Conservation (phyloP, 1,140 invertebrate genomes). For the Chlorops oryzae region DNA sequence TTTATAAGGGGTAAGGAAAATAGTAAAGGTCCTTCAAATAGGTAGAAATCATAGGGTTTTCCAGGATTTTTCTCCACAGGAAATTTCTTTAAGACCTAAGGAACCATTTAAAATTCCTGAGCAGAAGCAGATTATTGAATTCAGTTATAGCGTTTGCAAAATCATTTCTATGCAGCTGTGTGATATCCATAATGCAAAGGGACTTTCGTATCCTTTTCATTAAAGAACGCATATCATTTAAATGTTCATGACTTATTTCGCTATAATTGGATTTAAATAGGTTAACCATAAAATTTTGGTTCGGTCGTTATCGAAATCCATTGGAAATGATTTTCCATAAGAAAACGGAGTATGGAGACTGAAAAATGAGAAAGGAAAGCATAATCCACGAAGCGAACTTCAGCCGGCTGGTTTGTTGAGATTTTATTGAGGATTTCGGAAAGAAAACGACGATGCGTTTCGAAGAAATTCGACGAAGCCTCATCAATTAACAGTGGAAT, state of each 20-base stretch:
- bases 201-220: too few relatives aligned
- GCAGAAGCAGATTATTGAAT: constrained; percentile 12
- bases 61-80: too few relatives aligned
- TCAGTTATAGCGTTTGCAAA: constrained; percentile 23
- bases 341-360: constrained; percentile 26
- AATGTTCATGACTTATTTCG: too few relatives aligned
- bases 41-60: too few relatives aligned
- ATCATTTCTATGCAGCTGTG: constrained; percentile 30
- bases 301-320: neutral
- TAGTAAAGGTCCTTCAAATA: too few relatives aligned
- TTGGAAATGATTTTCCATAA: constrained; percentile 8
- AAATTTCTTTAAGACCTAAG: too few relatives aligned
- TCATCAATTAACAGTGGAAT: constrained; percentile 6
- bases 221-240: too few relatives aligned
- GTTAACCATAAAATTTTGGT: constrained; percentile 6
- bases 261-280: too few relatives aligned
- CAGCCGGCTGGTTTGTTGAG: constrained; percentile 3
- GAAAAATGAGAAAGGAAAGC: constrained; percentile 35
- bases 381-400: constrained; percentile 27
- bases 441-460: constrained; percentile 26
- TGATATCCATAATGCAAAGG: constrained; percentile 27
- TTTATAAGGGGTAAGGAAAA: too few relatives aligned
- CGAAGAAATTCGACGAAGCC: neutral
- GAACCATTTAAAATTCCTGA: constrained; percentile 16
- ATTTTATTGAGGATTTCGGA: constrained; percentile 21